phyloP scores from a whole-genome alignment of 2,113 vertebrate genomes.

The Chloropsis cyanopogon region DNA sequence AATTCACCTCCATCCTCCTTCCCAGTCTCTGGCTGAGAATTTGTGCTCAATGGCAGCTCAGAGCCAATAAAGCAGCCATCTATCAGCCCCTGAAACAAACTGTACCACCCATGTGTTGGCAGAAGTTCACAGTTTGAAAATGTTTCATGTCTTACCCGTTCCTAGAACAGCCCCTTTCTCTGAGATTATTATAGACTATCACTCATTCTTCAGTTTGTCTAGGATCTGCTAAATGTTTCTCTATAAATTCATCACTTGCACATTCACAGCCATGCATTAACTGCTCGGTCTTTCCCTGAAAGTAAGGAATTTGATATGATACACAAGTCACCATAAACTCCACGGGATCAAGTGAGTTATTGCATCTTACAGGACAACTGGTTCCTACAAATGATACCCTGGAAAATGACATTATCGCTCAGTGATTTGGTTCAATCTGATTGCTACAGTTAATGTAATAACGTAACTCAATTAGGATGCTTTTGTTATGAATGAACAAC shows the following conservation, averaged over 20 bases:
- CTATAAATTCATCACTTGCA: constrained; percentile 1
- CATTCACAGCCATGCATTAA: constrained; percentile 28
- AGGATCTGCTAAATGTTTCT: neutral
- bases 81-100: neutral
- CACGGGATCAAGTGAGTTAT: constrained; percentile 53
- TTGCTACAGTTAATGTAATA: constrained; percentile 69
- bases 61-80: neutral
- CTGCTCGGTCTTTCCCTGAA: neutral
- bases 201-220: neutral
- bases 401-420: constrained; percentile 58
- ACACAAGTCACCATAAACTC: constrained; percentile 64
- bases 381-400: constrained; percentile 60
- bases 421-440: constrained; percentile 66
- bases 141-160: neutral
- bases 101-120: neutral
- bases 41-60: neutral
- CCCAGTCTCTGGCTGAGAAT: neutral
- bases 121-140: neutral
- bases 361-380: constrained; percentile 49
- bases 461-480: constrained; percentile 65
- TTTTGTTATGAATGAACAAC: constrained; percentile 64
- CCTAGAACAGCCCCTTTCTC: neutral
- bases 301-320: constrained; percentile 33
- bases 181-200: neutral
- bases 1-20: neutral